Evolutionary conservation across 2,888 invertebrate species (phyloP).

Genomic region (Athetis lepigone): DNA sequence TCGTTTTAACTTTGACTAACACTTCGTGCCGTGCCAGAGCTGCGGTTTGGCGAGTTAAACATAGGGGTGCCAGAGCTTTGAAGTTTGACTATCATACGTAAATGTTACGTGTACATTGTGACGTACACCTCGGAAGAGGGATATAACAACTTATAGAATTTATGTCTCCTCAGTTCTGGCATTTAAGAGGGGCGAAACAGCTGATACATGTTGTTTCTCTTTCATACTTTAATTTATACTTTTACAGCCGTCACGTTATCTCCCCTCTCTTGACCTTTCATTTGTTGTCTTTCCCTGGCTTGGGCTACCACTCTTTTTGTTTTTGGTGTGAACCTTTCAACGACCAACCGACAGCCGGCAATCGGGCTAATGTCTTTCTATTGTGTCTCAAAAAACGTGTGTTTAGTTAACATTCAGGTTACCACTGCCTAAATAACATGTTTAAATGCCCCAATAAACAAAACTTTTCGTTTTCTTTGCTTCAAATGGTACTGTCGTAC

Average conservation of each 20-base stretch:
- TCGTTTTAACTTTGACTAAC: too few species aligned
- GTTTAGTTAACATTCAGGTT: too few species aligned
- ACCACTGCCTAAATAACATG: too few species aligned
- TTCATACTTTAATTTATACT: constrained; percentile 11
- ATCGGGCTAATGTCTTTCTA: too few species aligned
- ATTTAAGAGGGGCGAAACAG: constrained; percentile 18
- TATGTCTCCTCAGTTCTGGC: not conserved
- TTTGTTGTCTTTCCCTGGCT: constrained; percentile 3
- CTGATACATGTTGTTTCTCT: constrained; percentile 36
- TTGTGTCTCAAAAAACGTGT: too few species aligned
- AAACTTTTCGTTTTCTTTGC: constrained; percentile 8
- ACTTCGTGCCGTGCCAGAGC: too few species aligned
- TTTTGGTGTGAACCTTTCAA: not conserved
- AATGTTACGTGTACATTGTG: too few species aligned
- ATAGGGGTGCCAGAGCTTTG: too few species aligned
- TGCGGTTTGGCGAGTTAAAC: too few species aligned
- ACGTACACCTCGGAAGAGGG: not conserved
- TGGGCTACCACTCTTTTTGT: not conserved
- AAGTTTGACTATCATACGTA: too few species aligned
- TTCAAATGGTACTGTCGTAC: constrained; percentile 4
- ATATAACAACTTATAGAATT: not conserved
- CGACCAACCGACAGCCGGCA: too few species aligned
- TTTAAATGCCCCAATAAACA: too few species aligned
- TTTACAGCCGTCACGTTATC: constrained; percentile 10
- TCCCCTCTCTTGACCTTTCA: constrained; percentile 4